Base-by-base conservation (phyloP, 2,888 invertebrate genomes). In the Temnothorax ravouxi region DNA sequence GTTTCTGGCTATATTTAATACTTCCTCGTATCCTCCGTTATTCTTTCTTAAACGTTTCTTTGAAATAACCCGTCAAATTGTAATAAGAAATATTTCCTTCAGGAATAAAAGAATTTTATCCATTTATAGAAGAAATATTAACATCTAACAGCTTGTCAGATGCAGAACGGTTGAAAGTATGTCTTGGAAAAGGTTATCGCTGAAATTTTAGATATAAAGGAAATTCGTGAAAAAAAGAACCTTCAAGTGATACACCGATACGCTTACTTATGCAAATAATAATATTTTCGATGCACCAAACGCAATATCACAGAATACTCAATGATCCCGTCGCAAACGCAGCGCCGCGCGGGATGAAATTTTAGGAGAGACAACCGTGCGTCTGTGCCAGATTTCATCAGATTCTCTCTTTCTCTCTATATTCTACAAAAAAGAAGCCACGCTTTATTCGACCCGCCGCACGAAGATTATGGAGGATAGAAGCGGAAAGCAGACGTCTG, bases 401-500 rank as follows among this genome's bases (percentile, higher is more conserved):
- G 71, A 80, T 59, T 71, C 79, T 80, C 79, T 71, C 72, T 80
- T 59, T 80, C 79, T 61, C 71, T 71, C 59, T 59, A 71, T 80
- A 80, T 80, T 71, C 79, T 71, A 50, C 71, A 59, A 79, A 71
- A 79, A 71, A 47, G 72, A 47, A 80, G 79, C 71, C 79, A 47
- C 59, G 79, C 72, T 80, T 80, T 80, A 75, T 75, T 59, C 75
- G 81, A 62, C 21, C 75, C 71, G 75, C 64, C 71, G 50, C 54
- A 47, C 79, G 71, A 84, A 69, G 84, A 86, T 77, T 79, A 81
- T 50, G 69, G 59, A 56, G 18, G 38, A 83, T 80, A 64, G 76
- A 77, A 76, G 74, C 76, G 69, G 80, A 88, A 84, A 79, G 79
- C 74, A 84, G 83, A 81, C 71, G 56, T 69, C 80, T 62, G 71